phyloP scores from a whole-genome alignment of 1,140 invertebrate species.

The Diachasmimorpha longicaudata region DNA sequence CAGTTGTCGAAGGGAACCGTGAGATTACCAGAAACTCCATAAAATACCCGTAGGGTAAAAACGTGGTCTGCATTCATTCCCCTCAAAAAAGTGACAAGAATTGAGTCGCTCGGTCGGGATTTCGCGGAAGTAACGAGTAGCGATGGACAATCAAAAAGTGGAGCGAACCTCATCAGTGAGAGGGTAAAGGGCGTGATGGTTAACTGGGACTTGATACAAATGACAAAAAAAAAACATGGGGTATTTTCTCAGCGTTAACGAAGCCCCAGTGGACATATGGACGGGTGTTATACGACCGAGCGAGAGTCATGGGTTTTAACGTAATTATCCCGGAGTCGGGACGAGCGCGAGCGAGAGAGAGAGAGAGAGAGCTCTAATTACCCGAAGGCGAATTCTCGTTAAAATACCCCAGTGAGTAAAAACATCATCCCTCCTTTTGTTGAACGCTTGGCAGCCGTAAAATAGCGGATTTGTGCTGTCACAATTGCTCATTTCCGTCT shows the following conservation, averaged over 20 bases:
- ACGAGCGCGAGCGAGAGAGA: slow-evolving; percentile 20
- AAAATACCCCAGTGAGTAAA: slow-evolving; percentile 46
- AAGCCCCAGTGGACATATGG: background rate
- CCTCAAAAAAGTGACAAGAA: background rate
- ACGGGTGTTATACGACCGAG: slow-evolving; percentile 3
- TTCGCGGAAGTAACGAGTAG: background rate
- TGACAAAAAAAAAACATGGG: background rate
- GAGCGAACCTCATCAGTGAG: slow-evolving; percentile 4
- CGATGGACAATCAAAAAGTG: background rate
- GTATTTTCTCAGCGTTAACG: slow-evolving; percentile 15
- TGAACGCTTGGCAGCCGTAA: slow-evolving; percentile 15
- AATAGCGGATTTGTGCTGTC: background rate
- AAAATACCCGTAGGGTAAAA: background rate
- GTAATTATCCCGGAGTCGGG: slow-evolving; percentile 21
- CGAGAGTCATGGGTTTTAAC: slow-evolving; percentile 19
- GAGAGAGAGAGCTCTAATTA: slow-evolving; percentile 52
- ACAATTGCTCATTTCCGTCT: background rate
- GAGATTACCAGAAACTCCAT: background rate
- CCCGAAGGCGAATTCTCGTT: slow-evolving; percentile 52
- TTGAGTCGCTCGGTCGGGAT: background rate
- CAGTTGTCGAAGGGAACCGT: background rate
- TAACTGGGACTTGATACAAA: background rate
- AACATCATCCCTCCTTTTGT: slow-evolving; percentile 23
- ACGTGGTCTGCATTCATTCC: slow-evolving; percentile 11
- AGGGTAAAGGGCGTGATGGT: background rate